Percentiles rank a stretch among this genome's conserved stretches.
Conservation (phyloP, 1,140 invertebrate species). For the Brachionus angularis region DNA sequence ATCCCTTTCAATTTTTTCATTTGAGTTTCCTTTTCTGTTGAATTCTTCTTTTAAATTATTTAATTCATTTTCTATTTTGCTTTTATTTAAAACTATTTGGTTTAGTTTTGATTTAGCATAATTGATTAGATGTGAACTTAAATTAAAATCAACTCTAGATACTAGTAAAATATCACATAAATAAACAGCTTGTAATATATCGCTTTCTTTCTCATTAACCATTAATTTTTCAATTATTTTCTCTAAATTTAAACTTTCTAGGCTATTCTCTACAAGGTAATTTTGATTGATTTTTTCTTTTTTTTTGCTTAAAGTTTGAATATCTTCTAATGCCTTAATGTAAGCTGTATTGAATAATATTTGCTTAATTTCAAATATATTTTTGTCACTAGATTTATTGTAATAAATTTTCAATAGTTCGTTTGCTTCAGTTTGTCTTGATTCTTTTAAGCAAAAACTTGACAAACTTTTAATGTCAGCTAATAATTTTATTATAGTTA, state of each 20-base stretch:
- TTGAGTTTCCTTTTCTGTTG: too few species aligned
- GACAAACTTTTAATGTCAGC: conserved; percentile 7
- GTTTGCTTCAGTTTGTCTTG: neutral
- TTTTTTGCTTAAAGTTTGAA: neutral
- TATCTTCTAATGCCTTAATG: neutral
- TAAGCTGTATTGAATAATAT: neutral
- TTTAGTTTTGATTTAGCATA: too few species aligned
- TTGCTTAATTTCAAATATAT: conserved; percentile 16
- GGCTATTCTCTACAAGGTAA: neutral
- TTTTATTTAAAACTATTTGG: too few species aligned
- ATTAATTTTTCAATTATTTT: conserved; percentile 10
- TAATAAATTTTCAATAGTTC: conserved; percentile 15
- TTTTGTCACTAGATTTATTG: neutral
- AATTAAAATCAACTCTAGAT: neutral
- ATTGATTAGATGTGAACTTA: too few species aligned
- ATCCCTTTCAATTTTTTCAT: too few species aligned
- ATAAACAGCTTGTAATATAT: neutral
- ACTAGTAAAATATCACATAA: neutral
- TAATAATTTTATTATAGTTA: conserved; percentile 1
- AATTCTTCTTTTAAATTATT: too few species aligned
- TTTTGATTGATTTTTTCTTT: neutral
- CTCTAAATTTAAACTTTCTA: neutral
- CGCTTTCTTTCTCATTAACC: neutral
- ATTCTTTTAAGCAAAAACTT: conserved; percentile 7
- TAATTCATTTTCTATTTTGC: too few species aligned